Conservation (phyloP, 1,140 invertebrate genomes). For the Meteorus sp. region DNA sequence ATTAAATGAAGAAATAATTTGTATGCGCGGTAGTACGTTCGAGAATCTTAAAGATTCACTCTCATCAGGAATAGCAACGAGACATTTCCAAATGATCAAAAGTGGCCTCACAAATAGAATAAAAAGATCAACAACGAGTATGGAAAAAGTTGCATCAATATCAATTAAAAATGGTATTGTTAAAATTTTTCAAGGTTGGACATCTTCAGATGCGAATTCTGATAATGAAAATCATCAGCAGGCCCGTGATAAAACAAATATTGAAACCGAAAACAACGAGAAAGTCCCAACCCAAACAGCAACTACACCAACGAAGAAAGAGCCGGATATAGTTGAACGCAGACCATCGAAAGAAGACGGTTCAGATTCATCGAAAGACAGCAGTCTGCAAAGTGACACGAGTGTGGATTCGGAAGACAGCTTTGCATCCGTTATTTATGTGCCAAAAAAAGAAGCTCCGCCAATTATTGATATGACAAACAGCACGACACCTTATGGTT, state of each 20-base stretch:
- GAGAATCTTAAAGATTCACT: conserved; percentile 74
- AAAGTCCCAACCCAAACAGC: conserved; percentile 33
- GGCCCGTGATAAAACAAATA: conserved; percentile 28
- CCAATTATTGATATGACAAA: conserved; percentile 34
- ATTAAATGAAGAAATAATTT: conserved; percentile 84
- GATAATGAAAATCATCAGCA: conserved; percentile 20
- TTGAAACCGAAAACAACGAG: conserved; percentile 46
- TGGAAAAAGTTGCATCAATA: conserved; percentile 75
- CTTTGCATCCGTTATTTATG: conserved; percentile 87
- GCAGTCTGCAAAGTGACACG: conserved; percentile 88
- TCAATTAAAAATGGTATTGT: conserved; percentile 69
- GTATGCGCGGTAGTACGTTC: conserved; percentile 68
- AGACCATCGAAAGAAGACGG: conserved; percentile 79
- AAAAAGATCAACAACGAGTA: conserved; percentile 76
- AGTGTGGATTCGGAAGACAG: conserved; percentile 91
- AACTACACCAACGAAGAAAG: conserved; percentile 40
- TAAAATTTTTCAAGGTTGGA: conserved; percentile 76
- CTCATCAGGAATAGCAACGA: conserved; percentile 73
- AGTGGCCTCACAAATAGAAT: conserved; percentile 80
- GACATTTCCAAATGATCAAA: conserved; percentile 81
- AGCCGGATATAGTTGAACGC: conserved; percentile 57
- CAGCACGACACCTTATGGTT: conserved; percentile 24
- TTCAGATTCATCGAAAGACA: conserved; percentile 89
- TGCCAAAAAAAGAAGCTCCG: conserved; percentile 65
- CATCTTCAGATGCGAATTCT: conserved; percentile 57